These are phyloP conservation scores for Nannoperca obscura DNA, from an alignment of 2,797 vertebrate species.

Conservation along the genomic window DNA sequence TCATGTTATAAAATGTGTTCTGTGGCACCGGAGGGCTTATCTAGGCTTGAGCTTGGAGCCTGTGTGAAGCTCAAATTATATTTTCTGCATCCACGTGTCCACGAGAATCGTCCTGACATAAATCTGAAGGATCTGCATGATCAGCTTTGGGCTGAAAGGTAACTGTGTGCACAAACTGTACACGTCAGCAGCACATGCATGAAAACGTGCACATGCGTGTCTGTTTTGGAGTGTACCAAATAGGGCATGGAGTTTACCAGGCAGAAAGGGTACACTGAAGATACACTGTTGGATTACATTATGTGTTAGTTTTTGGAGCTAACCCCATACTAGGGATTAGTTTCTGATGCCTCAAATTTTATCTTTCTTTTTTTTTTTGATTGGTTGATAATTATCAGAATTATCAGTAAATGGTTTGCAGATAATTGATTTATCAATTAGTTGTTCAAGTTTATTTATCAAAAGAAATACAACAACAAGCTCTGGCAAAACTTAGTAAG, in stretches of 20 bases:
- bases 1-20: background rate
- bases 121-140: background rate
- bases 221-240: no score
- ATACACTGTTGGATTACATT: no score
- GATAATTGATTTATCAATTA: background rate
- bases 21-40: background rate
- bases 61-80: background rate
- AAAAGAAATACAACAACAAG: background rate
- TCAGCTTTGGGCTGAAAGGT: background rate
- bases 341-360: background rate
- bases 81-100: no score
- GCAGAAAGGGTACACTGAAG: no score
- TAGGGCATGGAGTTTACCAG: no score
- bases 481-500: background rate
- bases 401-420: no score
- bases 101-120: background rate
- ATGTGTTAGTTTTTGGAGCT: background rate
- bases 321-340: background rate
- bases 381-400: background rate
- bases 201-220: no score
- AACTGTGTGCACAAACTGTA: background rate
- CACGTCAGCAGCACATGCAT: no score
- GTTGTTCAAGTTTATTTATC: background rate
- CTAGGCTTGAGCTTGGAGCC: background rate
- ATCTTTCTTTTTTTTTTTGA: background rate